A percentile compares a stretch with the other conserved stretches of the same genome.
phyloP scores from a whole-genome alignment of 2,797 vertebrate genomes.

The Ficedula albicollis region DNA sequence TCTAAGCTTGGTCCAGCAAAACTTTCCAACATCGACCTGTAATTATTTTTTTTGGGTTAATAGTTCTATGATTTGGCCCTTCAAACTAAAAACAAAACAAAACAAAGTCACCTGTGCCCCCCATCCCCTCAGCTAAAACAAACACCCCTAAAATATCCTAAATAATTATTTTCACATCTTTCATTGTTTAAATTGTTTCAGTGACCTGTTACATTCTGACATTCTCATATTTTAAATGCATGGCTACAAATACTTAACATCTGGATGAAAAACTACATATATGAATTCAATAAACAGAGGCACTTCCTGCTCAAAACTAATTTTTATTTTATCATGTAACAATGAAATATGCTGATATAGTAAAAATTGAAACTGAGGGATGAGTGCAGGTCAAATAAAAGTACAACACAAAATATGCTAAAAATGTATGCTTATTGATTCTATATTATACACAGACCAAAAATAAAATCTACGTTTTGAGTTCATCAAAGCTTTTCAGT shows the following conservation, averaged over 20 bases:
- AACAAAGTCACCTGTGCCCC: rapidly evolving
- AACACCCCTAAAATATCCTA: not conserved
- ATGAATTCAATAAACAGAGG: not conserved
- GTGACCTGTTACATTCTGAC: not conserved
- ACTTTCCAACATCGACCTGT: not conserved
- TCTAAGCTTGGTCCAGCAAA: not conserved
- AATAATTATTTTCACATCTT: not conserved
- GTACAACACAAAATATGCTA: not conserved
- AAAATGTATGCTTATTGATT: not conserved
- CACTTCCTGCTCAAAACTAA: not conserved
- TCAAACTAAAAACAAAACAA: not conserved
- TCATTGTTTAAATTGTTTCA: not conserved
- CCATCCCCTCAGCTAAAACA: not conserved
- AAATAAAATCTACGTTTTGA: not conserved
- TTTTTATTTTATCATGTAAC: not conserved
- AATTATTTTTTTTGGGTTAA: not conserved
- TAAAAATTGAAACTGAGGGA: not conserved
- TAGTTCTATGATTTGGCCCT: not conserved
- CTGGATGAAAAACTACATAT: not conserved
- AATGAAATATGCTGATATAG: not conserved
- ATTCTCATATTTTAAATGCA: not conserved
- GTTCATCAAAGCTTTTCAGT: not conserved
- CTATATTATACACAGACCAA: not conserved
- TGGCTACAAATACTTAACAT: not conserved
- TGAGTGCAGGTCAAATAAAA: not conserved